Base-by-base conservation (phyloP, 2,888 invertebrate species). In the Pandemis corylana region DNA sequence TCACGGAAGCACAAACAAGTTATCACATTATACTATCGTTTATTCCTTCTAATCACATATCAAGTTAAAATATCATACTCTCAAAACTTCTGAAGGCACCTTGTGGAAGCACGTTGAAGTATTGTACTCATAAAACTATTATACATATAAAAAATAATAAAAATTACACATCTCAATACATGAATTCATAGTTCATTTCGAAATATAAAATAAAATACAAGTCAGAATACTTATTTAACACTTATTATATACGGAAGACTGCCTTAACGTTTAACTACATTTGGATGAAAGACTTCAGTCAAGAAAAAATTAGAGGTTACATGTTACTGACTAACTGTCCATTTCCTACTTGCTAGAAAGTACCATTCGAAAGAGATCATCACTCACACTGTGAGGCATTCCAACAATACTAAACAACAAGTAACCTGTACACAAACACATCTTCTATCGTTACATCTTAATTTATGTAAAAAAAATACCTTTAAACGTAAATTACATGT, bases 331-430 rank as follows among this genome's bases (percentile, higher is more conserved):
- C 68, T 71, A 72, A 63, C 62, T 65, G 61, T 56, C 53, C 75
- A 53, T 67, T 68, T 67, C 71, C 72, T 71, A 73, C 71, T 75
- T 67, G 75, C 75, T 75, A 75, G 62, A 71, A 80, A 86, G 84
- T 87, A 89, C 85, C 84, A 84, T 87, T 86, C 83, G 78, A 83
- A 83, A 85, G 90, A 90, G 89, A 90, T 89, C 90, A 89, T 80
- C 83, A 80, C 81, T 78, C 46, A 20, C 51, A 68, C 75, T 64
- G 72, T 77, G 69, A 78, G 66, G 64, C 71, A 78, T 76, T 81
- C 78, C 81, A 80, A 81, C 79, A 82, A 82, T 82, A 83, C 81
- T 82, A 78, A 78, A 77, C 78, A 81, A 80, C 80, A 81, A 81
- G 79, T 77, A 42, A 69, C 42, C 53, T 77, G 75, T 70, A 68